A percentile compares a stretch with the other conserved stretches of the same genome.
Evolutionary conservation across 2,113 vertebrate genomes (phyloP).

Genomic region (Leptocoma aspasia): DNA sequence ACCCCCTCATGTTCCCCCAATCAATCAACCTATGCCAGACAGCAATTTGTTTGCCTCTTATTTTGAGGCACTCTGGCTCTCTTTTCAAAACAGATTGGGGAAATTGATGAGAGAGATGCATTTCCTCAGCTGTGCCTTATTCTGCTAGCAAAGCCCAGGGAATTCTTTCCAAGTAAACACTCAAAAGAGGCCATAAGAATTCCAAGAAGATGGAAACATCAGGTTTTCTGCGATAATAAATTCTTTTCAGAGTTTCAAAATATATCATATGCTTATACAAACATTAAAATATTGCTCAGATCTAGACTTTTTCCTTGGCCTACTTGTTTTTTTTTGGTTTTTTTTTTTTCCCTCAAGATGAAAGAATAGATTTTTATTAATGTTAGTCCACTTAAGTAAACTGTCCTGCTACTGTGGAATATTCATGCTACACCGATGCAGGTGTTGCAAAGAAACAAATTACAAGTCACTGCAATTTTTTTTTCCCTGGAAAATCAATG

Average conservation of each 20-base stretch:
- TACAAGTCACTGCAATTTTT: not conserved
- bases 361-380: not conserved
- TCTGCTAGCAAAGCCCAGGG: not conserved
- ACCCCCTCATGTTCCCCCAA: not conserved
- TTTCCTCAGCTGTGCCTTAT: not conserved
- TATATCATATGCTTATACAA: not conserved
- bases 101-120: not conserved
- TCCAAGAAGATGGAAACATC: not conserved
- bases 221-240: not conserved
- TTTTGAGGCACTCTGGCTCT: not conserved
- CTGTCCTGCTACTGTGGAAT: not conserved
- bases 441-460: not conserved
- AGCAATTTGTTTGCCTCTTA: not conserved
- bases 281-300: not conserved
- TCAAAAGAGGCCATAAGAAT: not conserved
- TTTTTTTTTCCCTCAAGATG: not conserved
- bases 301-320: not conserved
- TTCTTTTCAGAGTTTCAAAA: not conserved
- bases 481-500: not conserved
- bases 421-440: not conserved
- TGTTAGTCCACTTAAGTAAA: not conserved
- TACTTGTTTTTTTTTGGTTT: not conserved
- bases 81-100: not conserved
- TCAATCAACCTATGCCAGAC: not conserved
- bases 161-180: not conserved